Base-by-base conservation (phyloP, 1,140 invertebrate genomes). In the Eupeodes corollae region DNA sequence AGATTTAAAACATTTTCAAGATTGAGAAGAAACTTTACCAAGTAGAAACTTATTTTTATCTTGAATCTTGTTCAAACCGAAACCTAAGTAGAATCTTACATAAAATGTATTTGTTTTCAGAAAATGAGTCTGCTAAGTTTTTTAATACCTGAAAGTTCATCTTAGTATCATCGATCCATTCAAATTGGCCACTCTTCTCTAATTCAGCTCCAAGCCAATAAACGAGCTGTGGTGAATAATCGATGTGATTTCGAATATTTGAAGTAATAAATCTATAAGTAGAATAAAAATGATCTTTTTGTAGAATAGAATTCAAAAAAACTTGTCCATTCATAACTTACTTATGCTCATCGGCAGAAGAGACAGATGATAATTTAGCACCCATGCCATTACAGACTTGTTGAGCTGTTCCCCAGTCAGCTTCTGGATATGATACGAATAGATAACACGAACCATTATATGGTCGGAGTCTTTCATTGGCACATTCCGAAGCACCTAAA, bases 371-470 rank as follows among this genome's bases (percentile, higher is more conserved):
- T 14, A 82, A 63, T 48, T 77, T 70, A 50, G 76, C 74, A 50
- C 72, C 78, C 12, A 83, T 73, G 8, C 80, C 80, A 47, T 73
- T 67, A 56, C 84, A 87, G 6, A 84, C 79, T 66, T 83, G 78
- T 48, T 79, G 77, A 1, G 84, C 83, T 0, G 82, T 84, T 16
- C 68, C 57, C 83, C 83, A 86, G 2, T 79, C 82, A 1, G 82
- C 82, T 59, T 79, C 76, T 6, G 83, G 83, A 56, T 80, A 83
- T 35, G 79, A 78, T 9, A 82, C 79, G 55, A 85, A 75, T 1
- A 85, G 71, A 67, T 85, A 86, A 58, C 83, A 86, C 34, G 75
- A 74, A 31, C 75, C 75, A 54, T 76, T 79, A 71, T 75, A 83
- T 44, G 78, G 71, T 35, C 76, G 72, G 48, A 80, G 74, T 30